phyloP scores from a whole-genome alignment of 2,888 invertebrate species.

The Meloe dianella region DNA sequence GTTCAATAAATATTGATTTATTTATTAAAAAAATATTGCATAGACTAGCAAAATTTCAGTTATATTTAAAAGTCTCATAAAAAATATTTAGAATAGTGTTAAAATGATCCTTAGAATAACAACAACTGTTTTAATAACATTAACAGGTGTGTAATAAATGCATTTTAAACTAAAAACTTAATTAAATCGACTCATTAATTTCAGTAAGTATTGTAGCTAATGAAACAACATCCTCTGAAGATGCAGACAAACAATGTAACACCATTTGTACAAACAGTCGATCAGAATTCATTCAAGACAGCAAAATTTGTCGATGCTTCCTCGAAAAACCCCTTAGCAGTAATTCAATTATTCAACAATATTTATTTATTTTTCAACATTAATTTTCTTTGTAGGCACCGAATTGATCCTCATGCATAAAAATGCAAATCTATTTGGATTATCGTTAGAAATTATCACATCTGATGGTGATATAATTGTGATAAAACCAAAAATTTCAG shows the following conservation, averaged over 20 bases:
- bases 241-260: neutral
- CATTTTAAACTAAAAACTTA: neutral
- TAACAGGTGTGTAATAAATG: neutral
- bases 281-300: constrained; percentile 29
- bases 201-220: neutral
- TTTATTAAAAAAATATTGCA: neutral
- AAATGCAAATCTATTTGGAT: constrained; percentile 29
- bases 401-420: constrained; percentile 29
- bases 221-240: neutral
- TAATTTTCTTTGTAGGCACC: neutral
- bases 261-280: constrained; percentile 18
- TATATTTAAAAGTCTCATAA: neutral
- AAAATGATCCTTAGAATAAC: neutral
- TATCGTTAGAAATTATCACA: constrained; percentile 16
- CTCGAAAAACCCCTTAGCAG: constrained; percentile 32
- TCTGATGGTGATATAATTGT: constrained; percentile 4
- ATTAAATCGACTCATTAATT: neutral
- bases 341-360: constrained; percentile 19
- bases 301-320: constrained; percentile 35
- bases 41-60: neutral
- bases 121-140: neutral
- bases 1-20: neutral
- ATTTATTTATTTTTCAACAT: neutral
- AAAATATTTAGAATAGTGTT: neutral
- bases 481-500: neutral